These are phyloP conservation scores for Drosophila macrospina DNA, from an alignment of 2,888 invertebrate species.

Conservation along the genomic window DNA sequence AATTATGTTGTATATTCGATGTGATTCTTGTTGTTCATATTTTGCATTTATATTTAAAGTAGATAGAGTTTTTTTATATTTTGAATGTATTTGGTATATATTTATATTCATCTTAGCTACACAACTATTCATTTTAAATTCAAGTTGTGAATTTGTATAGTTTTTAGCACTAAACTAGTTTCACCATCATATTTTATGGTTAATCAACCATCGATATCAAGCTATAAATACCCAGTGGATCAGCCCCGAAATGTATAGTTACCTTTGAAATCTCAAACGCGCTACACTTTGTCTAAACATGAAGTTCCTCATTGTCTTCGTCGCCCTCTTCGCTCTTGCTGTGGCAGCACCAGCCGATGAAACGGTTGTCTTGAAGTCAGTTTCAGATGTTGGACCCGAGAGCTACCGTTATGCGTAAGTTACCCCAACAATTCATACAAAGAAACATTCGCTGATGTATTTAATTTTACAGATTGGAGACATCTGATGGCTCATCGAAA, in stretches of 20 bases:
- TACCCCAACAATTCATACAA: not conserved
- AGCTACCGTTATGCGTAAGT: constrained; percentile 85
- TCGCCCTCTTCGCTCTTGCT: constrained; percentile 72
- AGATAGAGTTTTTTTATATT: not conserved
- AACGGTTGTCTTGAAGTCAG: not conserved
- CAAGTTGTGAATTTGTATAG: constrained; percentile 27
- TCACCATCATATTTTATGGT: constrained; percentile 13
- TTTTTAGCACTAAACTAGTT: constrained; percentile 51
- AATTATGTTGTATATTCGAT: not conserved
- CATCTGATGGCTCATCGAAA: constrained; percentile 65
- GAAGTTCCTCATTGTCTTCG: constrained; percentile 79
- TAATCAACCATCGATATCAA: constrained; percentile 9
- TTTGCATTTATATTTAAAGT: no score
- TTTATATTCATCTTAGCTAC: not conserved
- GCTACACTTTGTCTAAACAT: constrained; percentile 50
- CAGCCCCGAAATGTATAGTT: constrained; percentile 39
- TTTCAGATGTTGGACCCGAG: constrained; percentile 84
- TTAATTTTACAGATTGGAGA: constrained; percentile 44
- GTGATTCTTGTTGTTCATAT: no score
- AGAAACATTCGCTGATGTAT: not conserved
- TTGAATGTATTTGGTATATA: constrained; percentile 9
- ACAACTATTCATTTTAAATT: constrained; percentile 25
- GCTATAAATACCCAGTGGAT: constrained; percentile 45
- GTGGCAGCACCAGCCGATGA: constrained; percentile 67
- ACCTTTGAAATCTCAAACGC: constrained; percentile 57